phyloP scores from a whole-genome alignment of 2,888 invertebrate species.

The Trilocha varians region DNA sequence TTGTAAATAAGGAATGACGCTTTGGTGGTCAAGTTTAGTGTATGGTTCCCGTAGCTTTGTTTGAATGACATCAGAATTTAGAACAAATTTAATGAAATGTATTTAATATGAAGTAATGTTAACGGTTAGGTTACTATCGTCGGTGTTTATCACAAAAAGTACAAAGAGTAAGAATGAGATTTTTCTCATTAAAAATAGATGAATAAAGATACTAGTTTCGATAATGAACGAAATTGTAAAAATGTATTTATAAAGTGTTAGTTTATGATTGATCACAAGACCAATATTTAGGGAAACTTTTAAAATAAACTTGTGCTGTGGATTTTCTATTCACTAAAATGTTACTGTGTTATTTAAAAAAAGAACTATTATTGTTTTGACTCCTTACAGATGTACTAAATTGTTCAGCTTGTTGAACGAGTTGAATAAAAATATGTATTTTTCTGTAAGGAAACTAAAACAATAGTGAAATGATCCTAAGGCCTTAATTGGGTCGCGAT shows the following conservation, averaged over 20 bases:
- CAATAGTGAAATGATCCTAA: too few species aligned
- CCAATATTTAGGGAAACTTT: slow-evolving; percentile 34
- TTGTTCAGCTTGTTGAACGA: neutral
- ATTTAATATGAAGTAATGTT: slow-evolving; percentile 46
- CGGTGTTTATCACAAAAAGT: slow-evolving; percentile 55
- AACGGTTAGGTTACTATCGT: slow-evolving; percentile 50
- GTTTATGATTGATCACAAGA: slow-evolving; percentile 35
- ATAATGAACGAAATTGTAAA: slow-evolving; percentile 38
- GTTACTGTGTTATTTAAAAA: slow-evolving; percentile 20
- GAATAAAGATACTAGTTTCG: slow-evolving; percentile 27
- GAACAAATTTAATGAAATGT: slow-evolving; percentile 51
- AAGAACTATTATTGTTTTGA: neutral
- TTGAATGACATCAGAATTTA: slow-evolving; percentile 50
- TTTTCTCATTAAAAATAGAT: slow-evolving; percentile 29
- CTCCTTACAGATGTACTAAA: neutral
- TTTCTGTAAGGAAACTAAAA: too few species aligned
- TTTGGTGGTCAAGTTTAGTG: slow-evolving; percentile 31
- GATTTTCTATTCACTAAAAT: slow-evolving; percentile 47
- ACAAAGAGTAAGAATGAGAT: slow-evolving; percentile 53
- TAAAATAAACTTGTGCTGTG: slow-evolving; percentile 37
- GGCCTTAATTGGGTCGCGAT: too few species aligned
- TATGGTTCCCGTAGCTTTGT: slow-evolving; percentile 46
- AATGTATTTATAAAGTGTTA: slow-evolving; percentile 44
- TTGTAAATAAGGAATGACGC: slow-evolving; percentile 40
- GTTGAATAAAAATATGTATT: neutral